Percentiles rank a stretch among this genome's conserved stretches.
Conservation (phyloP, 2,797 vertebrate genomes). For the Chrosomus eos region DNA sequence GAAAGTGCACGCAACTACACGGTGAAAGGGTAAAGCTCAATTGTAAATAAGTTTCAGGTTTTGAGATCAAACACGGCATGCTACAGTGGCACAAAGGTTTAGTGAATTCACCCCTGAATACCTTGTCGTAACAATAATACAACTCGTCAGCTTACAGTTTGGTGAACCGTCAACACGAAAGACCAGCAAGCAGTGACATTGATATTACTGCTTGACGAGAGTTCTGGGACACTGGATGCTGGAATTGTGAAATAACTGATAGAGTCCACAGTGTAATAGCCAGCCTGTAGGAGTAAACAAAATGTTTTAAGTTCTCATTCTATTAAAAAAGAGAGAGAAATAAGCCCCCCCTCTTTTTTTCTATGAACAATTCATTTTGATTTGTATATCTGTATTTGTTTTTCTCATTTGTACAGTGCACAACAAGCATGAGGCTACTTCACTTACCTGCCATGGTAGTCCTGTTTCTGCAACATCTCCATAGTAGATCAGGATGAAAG, state of each 20-base stretch:
- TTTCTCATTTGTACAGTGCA: background rate
- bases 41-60: too few species aligned
- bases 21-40: too few species aligned
- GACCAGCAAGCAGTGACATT: background rate
- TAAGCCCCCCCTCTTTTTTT: background rate
- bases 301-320: background rate
- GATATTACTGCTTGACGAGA: background rate
- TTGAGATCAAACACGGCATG: too few species aligned
- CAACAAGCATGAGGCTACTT: background rate
- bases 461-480: background rate
- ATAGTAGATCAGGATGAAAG: conserved; percentile 23
- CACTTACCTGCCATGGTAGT: background rate
- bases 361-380: background rate
- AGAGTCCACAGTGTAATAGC: conserved; percentile 4
- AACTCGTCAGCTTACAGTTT: background rate
- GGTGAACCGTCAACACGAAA: conserved; percentile 7
- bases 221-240: background rate
- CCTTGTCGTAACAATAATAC: too few species aligned
- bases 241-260: background rate
- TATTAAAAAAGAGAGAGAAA: too few species aligned
- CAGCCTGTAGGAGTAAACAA: background rate
- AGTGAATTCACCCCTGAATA: too few species aligned
- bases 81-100: too few species aligned
- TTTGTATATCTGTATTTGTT: accelerated
- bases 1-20: too few species aligned